Evolutionary conservation across 2,797 vertebrate species (phyloP).

Genomic region (Sorex maritimensis): DNA sequence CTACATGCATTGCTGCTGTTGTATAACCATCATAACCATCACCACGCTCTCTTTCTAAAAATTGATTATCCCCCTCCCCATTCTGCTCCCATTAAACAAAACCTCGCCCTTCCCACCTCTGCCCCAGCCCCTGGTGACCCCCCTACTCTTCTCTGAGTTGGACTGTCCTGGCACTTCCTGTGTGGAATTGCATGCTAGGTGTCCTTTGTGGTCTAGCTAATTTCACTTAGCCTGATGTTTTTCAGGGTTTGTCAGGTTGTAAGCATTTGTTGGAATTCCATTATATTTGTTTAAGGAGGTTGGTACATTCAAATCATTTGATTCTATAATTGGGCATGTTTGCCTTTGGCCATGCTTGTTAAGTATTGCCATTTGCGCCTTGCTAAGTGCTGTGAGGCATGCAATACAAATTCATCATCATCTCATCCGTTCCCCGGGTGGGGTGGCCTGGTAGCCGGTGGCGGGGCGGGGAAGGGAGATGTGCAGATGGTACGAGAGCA

Average conservation of each 20-base stretch:
- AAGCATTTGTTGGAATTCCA: not conserved
- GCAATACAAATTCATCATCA: not conserved
- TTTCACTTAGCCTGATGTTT: constrained; percentile 14
- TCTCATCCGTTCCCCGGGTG: not conserved
- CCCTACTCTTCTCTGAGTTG: not conserved
- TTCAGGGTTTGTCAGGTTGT: not conserved
- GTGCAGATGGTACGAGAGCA: constrained; percentile 12
- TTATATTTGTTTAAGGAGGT: not conserved
- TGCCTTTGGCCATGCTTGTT: not conserved
- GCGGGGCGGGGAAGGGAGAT: not conserved
- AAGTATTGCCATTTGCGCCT: not conserved
- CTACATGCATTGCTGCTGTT: not conserved
- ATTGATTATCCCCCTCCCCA: not conserved
- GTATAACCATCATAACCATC: not conserved
- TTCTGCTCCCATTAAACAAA: not conserved
- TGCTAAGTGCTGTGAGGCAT: not conserved
- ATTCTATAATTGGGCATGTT: not conserved
- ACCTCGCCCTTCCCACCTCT: rapidly evolving
- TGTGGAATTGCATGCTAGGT: not conserved
- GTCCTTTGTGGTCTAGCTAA: not conserved
- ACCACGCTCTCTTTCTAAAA: not conserved
- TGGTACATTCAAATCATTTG: constrained; percentile 17
- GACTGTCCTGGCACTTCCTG: not conserved
- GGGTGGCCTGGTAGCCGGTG: constrained; percentile 6
- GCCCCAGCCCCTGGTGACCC: rapidly evolving